phyloP scores from a whole-genome alignment of 2,113 vertebrate genomes.

The Cathartes aura region DNA sequence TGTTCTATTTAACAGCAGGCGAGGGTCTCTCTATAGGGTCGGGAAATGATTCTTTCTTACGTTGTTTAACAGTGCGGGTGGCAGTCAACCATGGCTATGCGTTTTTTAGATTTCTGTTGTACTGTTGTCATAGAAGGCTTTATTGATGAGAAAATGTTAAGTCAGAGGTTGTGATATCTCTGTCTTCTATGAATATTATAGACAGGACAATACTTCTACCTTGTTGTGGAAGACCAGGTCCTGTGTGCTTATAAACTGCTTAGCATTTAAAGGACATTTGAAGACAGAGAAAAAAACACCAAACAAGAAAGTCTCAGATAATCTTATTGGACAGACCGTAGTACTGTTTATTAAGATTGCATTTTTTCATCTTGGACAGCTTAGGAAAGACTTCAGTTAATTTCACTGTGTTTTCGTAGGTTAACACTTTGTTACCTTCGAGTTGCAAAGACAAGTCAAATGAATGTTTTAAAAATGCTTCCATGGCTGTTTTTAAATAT shows the following conservation, averaged over 20 bases:
- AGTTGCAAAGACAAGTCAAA: background rate
- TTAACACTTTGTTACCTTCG: background rate
- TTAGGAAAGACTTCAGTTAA: background rate
- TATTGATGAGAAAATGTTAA: background rate
- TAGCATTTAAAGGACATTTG: background rate
- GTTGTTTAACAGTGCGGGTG: background rate
- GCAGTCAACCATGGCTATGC: background rate
- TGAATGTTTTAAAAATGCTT: background rate
- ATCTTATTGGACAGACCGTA: background rate
- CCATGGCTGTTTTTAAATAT: background rate
- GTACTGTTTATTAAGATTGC: background rate
- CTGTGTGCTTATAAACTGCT: background rate
- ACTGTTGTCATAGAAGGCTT: background rate
- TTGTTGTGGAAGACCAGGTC: background rate
- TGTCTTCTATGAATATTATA: background rate
- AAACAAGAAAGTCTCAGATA: background rate
- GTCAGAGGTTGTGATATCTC: background rate
- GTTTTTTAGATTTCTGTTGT: background rate
- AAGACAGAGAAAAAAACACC: background rate
- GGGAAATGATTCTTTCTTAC: background rate
- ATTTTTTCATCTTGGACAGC: background rate
- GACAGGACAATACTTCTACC: background rate
- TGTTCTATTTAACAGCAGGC: background rate
- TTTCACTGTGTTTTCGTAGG: background rate
- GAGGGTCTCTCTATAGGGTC: background rate